A percentile compares a stretch with the other conserved stretches of the same genome.
These are phyloP conservation scores for Potamilus streckersoni DNA, from an alignment of 1,140 invertebrate genomes.

Conservation along the genomic window DNA sequence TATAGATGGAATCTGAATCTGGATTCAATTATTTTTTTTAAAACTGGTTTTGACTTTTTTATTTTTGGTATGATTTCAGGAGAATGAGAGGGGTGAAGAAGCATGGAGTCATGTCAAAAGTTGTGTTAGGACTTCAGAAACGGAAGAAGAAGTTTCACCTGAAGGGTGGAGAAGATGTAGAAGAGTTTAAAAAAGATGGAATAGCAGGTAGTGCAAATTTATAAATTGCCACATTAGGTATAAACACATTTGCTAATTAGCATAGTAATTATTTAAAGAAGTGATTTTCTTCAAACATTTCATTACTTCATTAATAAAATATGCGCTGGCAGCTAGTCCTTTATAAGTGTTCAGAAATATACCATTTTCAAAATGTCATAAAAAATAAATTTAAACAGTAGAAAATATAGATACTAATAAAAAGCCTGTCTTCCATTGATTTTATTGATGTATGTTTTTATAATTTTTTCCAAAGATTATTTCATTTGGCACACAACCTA, in stretches of 20 bases:
- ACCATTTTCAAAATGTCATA: too few species aligned
- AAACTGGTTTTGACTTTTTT: too few species aligned
- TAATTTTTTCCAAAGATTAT: too few species aligned
- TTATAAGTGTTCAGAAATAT: too few species aligned
- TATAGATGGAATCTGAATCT: too few species aligned
- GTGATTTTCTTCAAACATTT: background rate
- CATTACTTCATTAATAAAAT: background rate
- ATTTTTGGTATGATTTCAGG: slow-evolving; percentile 11
- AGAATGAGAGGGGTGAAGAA: slow-evolving; percentile 35
- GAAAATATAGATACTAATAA: too few species aligned
- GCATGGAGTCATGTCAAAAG: slow-evolving; percentile 37
- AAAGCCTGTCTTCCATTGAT: too few species aligned
- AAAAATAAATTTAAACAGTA: too few species aligned
- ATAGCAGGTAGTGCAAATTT: slow-evolving; percentile 1
- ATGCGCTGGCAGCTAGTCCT: too few species aligned
- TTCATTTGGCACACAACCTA: too few species aligned
- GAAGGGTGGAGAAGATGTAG: slow-evolving; percentile 30
- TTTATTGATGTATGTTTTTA: too few species aligned
- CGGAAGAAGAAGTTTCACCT: slow-evolving; percentile 47
- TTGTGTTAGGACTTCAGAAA: slow-evolving; percentile 37
- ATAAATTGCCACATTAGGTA: background rate
- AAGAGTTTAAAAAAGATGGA: slow-evolving; percentile 11
- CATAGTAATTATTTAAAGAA: slow-evolving; percentile 6
- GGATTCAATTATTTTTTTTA: too few species aligned
- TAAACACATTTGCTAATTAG: background rate